Conservation (phyloP, 2,888 invertebrate genomes). For the Trachelus stipa region DNA sequence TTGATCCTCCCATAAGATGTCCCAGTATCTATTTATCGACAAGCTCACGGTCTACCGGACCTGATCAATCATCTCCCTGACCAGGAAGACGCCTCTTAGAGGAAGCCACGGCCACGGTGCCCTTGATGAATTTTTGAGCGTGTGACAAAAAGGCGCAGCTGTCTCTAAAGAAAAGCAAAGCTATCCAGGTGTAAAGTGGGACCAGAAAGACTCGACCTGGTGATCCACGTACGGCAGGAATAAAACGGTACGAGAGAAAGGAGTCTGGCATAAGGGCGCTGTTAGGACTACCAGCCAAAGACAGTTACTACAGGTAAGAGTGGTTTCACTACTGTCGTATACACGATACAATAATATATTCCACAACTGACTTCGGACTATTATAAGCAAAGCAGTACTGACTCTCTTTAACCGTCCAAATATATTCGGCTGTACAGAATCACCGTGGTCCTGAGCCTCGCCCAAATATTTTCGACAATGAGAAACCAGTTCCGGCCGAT, state of each 20-base stretch:
- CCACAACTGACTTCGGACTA: background rate
- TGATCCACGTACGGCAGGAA: slow-evolving; percentile 25
- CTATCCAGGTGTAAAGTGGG: slow-evolving; percentile 32
- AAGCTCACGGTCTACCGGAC: background rate
- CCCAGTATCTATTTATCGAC: background rate
- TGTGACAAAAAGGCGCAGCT: background rate
- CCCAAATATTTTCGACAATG: background rate
- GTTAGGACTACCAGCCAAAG: background rate
- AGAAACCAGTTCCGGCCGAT: background rate
- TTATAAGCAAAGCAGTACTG: background rate
- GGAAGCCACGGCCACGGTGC: background rate
- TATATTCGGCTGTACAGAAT: background rate
- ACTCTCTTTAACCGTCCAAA: background rate
- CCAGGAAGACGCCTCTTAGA: background rate
- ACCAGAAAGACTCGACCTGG: slow-evolving; percentile 44
- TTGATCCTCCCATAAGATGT: background rate
- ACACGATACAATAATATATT: background rate
- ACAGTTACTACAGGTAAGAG: background rate
- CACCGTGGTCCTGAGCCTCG: background rate
- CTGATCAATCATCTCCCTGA: background rate
- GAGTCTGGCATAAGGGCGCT: slow-evolving; percentile 2
- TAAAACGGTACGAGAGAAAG: slow-evolving; percentile 8
- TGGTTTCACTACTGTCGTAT: background rate
- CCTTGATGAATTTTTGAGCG: background rate
- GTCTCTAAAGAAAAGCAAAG: slow-evolving; percentile 4